Evolutionary conservation across 2,888 invertebrate genomes (phyloP).

Genomic region (Ischnus inquisitorius): DNA sequence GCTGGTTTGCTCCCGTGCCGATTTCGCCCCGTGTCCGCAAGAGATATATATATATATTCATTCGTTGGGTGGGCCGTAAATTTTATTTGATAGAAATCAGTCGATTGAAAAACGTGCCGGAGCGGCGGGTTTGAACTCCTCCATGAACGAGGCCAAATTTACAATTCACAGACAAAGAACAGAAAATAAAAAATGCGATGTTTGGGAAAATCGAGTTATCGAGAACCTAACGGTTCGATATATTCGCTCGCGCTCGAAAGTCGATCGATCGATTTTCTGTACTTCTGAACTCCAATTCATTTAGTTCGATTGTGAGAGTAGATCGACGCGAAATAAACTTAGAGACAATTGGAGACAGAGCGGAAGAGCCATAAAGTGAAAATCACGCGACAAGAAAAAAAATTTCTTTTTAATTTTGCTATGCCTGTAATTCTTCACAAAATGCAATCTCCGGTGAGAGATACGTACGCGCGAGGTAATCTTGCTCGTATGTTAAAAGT

Average conservation of each 20-base stretch:
- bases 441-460: constrained; percentile 9
- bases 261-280: constrained; percentile 65
- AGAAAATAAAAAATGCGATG: no score
- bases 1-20: no score
- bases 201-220: constrained; percentile 10
- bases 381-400: not conserved
- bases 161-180: no score
- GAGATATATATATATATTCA: not conserved
- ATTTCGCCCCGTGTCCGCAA: no score
- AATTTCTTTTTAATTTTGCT: not conserved
- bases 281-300: constrained; percentile 3
- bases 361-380: not conserved
- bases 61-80: not conserved
- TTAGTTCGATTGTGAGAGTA: constrained; percentile 16
- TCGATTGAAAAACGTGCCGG: constrained; percentile 29
- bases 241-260: constrained; percentile 55
- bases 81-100: constrained; percentile 27
- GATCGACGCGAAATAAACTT: constrained; percentile 4
- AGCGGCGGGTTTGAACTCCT: not conserved
- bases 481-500: not conserved
- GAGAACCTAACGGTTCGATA: not conserved
- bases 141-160: constrained; percentile 30
- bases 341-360: not conserved
- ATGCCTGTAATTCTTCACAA: constrained; percentile 1
- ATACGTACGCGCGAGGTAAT: constrained; percentile 10